Percentiles rank a stretch among this genome's conserved stretches.
Evolutionary conservation across 2,888 invertebrate genomes (phyloP).

Genomic region (Dioctria rufipes): DNA sequence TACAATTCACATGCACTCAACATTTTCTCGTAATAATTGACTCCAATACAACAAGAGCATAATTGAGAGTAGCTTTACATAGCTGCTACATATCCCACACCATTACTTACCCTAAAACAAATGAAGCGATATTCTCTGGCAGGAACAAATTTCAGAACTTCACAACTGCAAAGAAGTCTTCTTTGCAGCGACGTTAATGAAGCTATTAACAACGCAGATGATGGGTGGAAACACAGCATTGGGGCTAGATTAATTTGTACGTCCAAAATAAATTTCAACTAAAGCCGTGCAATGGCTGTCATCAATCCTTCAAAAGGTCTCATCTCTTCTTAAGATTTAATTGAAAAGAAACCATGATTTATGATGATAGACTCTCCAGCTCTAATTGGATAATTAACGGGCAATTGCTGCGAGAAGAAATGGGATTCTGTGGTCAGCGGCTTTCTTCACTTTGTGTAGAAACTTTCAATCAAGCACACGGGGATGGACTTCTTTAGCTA

Average conservation of each 20-base stretch:
- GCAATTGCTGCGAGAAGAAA: slow-evolving; percentile 30
- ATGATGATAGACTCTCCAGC: slow-evolving; percentile 47
- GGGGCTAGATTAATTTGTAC: slow-evolving; percentile 23
- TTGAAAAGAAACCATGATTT: slow-evolving; percentile 53
- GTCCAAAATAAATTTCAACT: slow-evolving; percentile 35
- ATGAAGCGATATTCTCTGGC: too few species aligned
- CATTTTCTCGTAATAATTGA: too few species aligned
- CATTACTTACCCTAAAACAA: too few species aligned
- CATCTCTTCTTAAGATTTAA: slow-evolving; percentile 13
- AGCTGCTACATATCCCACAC: too few species aligned
- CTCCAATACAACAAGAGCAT: too few species aligned
- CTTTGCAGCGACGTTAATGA: background rate
- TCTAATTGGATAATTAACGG: slow-evolving; percentile 51
- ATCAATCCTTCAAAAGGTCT: slow-evolving; percentile 21
- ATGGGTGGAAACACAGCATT: background rate
- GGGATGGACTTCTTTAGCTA: background rate
- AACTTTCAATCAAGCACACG: slow-evolving; percentile 11
- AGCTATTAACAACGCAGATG: background rate
- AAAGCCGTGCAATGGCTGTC: slow-evolving; percentile 28
- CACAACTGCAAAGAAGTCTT: too few species aligned
- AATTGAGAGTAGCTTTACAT: too few species aligned
- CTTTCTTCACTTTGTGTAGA: slow-evolving; percentile 35
- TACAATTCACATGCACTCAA: too few species aligned
- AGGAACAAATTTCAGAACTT: too few species aligned
- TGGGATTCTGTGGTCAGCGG: slow-evolving; percentile 51